Conservation (phyloP, 2,888 invertebrate genomes). For the Ramazzottius varieornatus region DNA sequence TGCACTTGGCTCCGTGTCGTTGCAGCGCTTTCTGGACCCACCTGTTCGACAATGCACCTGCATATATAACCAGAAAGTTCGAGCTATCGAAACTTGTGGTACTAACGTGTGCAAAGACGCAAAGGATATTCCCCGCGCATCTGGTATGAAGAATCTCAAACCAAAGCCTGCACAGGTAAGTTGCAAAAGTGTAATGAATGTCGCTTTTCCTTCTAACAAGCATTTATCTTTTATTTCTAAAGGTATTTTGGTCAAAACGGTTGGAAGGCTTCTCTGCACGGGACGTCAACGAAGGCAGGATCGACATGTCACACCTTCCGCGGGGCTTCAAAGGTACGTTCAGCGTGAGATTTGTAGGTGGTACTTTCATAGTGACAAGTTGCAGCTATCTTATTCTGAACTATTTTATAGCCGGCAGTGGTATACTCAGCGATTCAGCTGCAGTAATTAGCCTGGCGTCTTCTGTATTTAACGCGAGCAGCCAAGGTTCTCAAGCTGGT, state of each 20-base stretch:
- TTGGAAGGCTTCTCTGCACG: conserved; percentile 54
- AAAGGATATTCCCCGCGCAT: neutral
- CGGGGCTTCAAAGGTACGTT: conserved; percentile 26
- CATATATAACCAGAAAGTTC: neutral
- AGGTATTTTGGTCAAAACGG: conserved; percentile 34
- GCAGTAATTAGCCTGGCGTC: neutral
- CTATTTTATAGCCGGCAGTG: no score
- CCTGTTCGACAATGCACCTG: neutral
- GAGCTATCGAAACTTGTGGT: neutral
- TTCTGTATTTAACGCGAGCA: neutral
- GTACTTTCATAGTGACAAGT: no score
- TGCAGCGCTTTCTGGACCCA: neutral
- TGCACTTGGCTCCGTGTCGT: neutral
- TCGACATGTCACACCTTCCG: conserved; percentile 58
- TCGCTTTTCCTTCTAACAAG: neutral
- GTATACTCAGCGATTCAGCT: neutral
- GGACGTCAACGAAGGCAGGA: conserved; percentile 53
- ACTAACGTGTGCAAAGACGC: neutral
- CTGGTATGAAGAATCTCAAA: neutral
- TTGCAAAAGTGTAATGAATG: neutral
- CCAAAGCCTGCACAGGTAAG: neutral
- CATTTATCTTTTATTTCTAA: conserved; percentile 7
- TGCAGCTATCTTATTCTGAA: no score
- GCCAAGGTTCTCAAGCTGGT: neutral
- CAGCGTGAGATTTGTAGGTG: no score